Base-by-base conservation (phyloP, 2,797 vertebrate genomes). In the Cercopithecus neglectus region DNA sequence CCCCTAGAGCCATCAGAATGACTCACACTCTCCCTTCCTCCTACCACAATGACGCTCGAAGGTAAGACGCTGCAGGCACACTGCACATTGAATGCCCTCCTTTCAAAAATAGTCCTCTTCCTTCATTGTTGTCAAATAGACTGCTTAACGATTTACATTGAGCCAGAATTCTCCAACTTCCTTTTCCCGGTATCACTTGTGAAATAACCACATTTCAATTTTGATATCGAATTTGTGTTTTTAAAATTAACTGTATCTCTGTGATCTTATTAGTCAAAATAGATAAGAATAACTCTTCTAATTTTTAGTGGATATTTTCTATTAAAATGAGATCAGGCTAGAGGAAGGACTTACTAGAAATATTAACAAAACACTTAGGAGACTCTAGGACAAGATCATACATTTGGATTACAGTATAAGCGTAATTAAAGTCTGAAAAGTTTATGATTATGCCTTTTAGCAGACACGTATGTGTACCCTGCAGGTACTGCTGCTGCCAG, bases 11-110 rank as follows among this genome's bases (percentile, higher is more conserved):
- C 33, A 98, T 99, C 96, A 99, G 99, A 97, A 99, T 99, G 99
- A 99, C 99, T 82, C 99, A 99, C 98, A 99, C 99, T 76, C 99
- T 99, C 98, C 99, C 99, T 93, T 99, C 99, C 97, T 99, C 99
- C 39, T 99, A 99, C 97, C 99, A 99, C 98, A 99, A 99, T 2
- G 99, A 99, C 79, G 98, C 99, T 94, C 99, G 99, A 98, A 99
- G 99, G 99, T 99, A 97, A 90, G 98, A 14, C 13, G 2, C 26
- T 70, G 78, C 26, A 72, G 48, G 26, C 0, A 0, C 8, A 21
- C 21, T 17, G 8, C 26, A 11, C 9, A 0, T 0, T 28, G 4
- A 21, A 13, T 8, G 0, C 22, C 41, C 4, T 44, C 7, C 24
- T 88, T 36, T n/a, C 39, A 22, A 30, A 89, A 89, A 19, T 28